Conservation (phyloP, 2,888 invertebrate genomes). For the Drosophila pullipes region DNA sequence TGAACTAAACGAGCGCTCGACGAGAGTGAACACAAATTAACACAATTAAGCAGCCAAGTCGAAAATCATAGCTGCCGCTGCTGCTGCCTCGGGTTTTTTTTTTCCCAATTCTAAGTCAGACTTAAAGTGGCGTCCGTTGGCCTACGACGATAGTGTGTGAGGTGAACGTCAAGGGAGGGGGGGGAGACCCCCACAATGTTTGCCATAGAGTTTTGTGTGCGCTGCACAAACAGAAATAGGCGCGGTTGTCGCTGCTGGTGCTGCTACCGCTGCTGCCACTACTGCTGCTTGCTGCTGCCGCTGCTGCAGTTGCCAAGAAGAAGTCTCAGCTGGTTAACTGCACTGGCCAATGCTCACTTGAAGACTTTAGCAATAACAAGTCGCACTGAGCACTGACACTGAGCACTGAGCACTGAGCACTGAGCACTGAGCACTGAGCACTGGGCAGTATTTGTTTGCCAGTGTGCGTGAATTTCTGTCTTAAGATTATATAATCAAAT, state of each 20-base stretch:
- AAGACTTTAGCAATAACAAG: constrained; percentile 67
- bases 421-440: not conserved
- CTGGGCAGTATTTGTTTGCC: not conserved
- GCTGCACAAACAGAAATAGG: constrained; percentile 63
- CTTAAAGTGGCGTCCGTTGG: constrained; percentile 17
- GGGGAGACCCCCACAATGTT: constrained; percentile 11
- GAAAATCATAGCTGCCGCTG: constrained; percentile 30
- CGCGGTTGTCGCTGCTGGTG: constrained; percentile 49
- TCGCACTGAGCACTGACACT: constrained; percentile 18
- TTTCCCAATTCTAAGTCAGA: constrained; percentile 55
- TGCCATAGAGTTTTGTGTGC: constrained; percentile 44
- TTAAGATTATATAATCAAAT: constrained; percentile 68
- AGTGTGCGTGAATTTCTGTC: constrained; percentile 37
- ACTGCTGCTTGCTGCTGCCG: constrained; percentile 28
- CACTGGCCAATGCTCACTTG: constrained; percentile 38
- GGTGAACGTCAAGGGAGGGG: not conserved
- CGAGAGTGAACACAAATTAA: constrained; percentile 69
- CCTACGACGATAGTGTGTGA: not conserved
- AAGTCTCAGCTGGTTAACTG: constrained; percentile 57
- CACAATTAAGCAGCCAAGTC: constrained; percentile 61
- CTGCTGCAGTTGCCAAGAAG: constrained; percentile 53
- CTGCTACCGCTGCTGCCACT: constrained; percentile 17
- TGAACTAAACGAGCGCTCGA: constrained; percentile 29
- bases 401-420: not conserved
- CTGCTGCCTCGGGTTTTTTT: constrained; percentile 2